Evolutionary conservation across 2,797 vertebrate genomes (phyloP), one percentile per base, ranked within the genome.

Genomic region (Coregonus sp.): DNA sequence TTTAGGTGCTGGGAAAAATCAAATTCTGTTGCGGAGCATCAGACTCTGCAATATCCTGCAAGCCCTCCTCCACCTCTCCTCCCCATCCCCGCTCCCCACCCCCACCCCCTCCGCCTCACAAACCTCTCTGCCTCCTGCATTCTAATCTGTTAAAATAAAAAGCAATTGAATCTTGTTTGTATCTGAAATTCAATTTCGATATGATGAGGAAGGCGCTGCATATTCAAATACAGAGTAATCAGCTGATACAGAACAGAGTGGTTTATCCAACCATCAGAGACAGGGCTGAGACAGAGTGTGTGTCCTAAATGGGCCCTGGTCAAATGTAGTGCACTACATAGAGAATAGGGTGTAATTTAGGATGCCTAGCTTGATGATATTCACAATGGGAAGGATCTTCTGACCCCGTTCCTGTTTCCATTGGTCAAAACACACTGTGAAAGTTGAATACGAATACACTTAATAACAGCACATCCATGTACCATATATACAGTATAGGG

Each of bases 171-270:
- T 79, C 40, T 70, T 47, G 69, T 76, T 75, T 80, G 52, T 74
- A 63, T 72, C 71, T 68, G 76, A 83, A 75, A 75, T 80, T 63
- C 70, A 73, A 75, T 78, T 78, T 73, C 68, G 54, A 78, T 85
- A 63, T 52, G 68, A 70, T 76, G 68, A 79, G 66, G 75, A 75
- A 79, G 65, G 75, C 71, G 20, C 61, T 61, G 63, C 35, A 52
- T 31, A 29, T 75, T 75, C 56, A 77, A 52, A 59, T 74, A 75
- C 74, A 75, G 74, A 76, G 61, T 54, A 78, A 70, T 76, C 75
- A 7, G 74, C 77, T 72, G 52, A 72, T 7, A 11, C 56, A 75
- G 47, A 70, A 50, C 12, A 51, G 18, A n/a, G 35, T 18, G 35
- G 47, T 0, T 59, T 15, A 31, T 59, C 74, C 69, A 70, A n/a